Percentiles rank a stretch among this genome's conserved stretches.
phyloP scores from a whole-genome alignment of 92 coral and sea anemone genomes.

The Metridium senile region DNA sequence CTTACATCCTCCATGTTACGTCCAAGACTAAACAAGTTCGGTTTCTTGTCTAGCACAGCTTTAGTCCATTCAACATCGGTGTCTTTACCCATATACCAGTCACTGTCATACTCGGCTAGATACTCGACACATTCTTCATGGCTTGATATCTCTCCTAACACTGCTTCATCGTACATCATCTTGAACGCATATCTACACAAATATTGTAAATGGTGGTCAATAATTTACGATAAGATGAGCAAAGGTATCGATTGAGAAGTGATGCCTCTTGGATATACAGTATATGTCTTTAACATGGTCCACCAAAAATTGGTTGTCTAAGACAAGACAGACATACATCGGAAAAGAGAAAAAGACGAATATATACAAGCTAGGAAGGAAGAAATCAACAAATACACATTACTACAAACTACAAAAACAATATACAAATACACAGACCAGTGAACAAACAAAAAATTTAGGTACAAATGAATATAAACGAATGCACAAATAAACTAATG shows the following conservation, averaged over 20 bases:
- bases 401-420: not conserved
- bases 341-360: too few relatives aligned
- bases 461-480: too few relatives aligned
- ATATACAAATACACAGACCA: too few relatives aligned
- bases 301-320: too few relatives aligned
- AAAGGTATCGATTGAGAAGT: not conserved
- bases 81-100: conserved; percentile 93
- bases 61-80: conserved; percentile 77
- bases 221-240: not conserved
- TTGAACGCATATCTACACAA: conserved; percentile 87
- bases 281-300: too few relatives aligned
- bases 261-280: too few relatives aligned
- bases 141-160: conserved; percentile 78
- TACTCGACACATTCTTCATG: conserved; percentile 74
- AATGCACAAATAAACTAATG: too few relatives aligned
- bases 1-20: conserved; percentile 76
- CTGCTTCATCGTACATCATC: conserved; percentile 96
- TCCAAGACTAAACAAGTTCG: conserved; percentile 86
- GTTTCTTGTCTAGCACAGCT: conserved; percentile 74
- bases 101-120: conserved; percentile 76
- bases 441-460: too few relatives aligned
- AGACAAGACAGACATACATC: too few relatives aligned
- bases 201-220: not conserved
- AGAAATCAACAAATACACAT: not conserved
- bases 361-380: too few relatives aligned